phyloP scores from a whole-genome alignment of 2,113 vertebrate species.

The Sebastes schlegelii region DNA sequence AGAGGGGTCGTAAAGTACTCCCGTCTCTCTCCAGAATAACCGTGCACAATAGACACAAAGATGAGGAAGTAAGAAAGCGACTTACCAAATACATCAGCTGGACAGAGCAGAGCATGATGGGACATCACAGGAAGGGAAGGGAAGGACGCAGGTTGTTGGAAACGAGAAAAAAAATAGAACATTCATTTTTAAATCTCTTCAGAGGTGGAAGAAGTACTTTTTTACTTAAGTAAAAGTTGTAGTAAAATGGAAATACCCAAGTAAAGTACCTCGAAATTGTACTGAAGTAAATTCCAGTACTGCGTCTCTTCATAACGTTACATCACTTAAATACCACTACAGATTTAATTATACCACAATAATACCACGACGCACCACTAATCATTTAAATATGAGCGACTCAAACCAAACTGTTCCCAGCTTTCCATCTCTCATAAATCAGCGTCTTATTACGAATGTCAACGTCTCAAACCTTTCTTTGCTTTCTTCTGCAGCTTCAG shows the following conservation, averaged over 20 bases:
- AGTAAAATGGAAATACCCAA: neutral
- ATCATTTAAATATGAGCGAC: neutral
- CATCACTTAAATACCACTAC: neutral
- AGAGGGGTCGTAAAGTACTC: neutral
- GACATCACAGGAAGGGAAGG: neutral
- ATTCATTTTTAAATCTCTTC: slow-evolving; percentile 16
- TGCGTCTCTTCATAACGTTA: neutral
- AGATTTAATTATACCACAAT: slow-evolving; percentile 2
- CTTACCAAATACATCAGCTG: slow-evolving; percentile 77
- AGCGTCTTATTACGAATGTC: neutral
- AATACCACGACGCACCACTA: neutral
- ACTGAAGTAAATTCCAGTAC: neutral
- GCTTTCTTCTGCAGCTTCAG: slow-evolving; percentile 95
- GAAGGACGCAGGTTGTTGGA: neutral
- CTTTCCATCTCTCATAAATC: neutral
- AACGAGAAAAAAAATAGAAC: neutral
- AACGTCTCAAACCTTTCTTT: slow-evolving; percentile 87
- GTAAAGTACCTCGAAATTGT: neutral
- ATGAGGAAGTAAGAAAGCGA: neutral
- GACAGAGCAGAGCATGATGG: slow-evolving; percentile 37
- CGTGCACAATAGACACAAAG: neutral
- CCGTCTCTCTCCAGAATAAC: neutral
- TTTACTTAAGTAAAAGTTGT: neutral
- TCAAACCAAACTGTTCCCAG: neutral
- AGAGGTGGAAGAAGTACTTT: neutral